Base-by-base conservation (phyloP, 2,888 invertebrate species). In the Acrobeloides nanus region DNA sequence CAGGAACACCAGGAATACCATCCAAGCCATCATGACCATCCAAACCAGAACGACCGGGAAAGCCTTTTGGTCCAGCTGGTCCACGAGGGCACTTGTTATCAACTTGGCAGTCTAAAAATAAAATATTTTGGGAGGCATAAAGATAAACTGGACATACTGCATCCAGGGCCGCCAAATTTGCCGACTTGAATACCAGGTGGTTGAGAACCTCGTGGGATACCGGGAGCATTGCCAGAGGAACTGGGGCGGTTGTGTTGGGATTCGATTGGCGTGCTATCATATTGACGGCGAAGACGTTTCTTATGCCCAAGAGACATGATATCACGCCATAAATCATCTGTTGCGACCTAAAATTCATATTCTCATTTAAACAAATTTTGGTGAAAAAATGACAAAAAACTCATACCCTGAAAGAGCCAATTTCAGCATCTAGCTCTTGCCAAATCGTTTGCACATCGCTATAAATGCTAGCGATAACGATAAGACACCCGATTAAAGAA, bases 281-380 rank as follows among this genome's bases (percentile, higher is more conserved):
- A 50, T 18, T 62, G 25, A 44, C 53, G 62, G 39, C 62, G 59
- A 6, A 38, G 27, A 10, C 62, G 53, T 21, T 18, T 31, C 55
- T 60, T 55, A 23, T 18, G 52, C 35, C 59, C 58, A 33, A 72
- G 51, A n/a, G 43, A 47, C 41, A 71, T 59, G 53, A 71, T 63
- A 43, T 71, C 72, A 23, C 54, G 46, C 71, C 72, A 72, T 48
- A 71, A 49, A 46, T 68, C 68, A 39, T 71, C 66, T 24, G 71
- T 68, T 15, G 57, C 53, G 23, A 47, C 43, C n/a, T n/a, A n/a
- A n/a, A n/a, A n/a, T n/a, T n/a, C n/a, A n/a, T n/a, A n/a, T n/a
- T n/a, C n/a, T n/a, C n/a, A n/a, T n/a, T n/a, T n/a, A n/a, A n/a
- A n/a, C n/a, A n/a, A n/a, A n/a, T n/a, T n/a, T n/a, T n/a, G n/a